These are phyloP conservation scores for Cottus gobio DNA, from an alignment of 2,113 vertebrate genomes.

Conservation along the genomic window DNA sequence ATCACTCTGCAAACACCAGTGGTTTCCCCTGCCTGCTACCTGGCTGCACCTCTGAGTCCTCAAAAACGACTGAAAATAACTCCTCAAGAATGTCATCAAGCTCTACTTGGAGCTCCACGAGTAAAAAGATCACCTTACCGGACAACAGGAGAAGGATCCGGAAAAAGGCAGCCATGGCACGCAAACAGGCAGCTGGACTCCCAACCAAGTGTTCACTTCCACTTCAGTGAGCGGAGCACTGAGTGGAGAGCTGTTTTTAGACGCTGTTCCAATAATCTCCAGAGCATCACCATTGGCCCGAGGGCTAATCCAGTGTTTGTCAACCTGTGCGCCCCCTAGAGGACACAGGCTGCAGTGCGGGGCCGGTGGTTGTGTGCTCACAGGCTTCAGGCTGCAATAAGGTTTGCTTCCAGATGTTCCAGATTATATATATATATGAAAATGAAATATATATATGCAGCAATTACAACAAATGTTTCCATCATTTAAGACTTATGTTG, in stretches of 20 bases:
- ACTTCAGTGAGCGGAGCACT: slow-evolving; percentile 25
- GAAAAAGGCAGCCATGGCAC: slow-evolving; percentile 69
- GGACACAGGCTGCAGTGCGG: slow-evolving; percentile 14
- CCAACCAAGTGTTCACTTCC: slow-evolving; percentile 38
- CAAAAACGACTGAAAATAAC: slow-evolving; percentile 11
- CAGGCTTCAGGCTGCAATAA: neutral
- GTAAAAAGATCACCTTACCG: slow-evolving; percentile 71
- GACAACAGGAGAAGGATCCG: slow-evolving; percentile 74
- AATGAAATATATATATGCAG: neutral
- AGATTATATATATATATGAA: too few relatives aligned
- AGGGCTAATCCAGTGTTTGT: slow-evolving; percentile 63
- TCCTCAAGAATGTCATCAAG: neutral
- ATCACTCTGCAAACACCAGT: neutral
- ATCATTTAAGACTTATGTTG: neutral
- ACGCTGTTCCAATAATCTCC: slow-evolving; percentile 69
- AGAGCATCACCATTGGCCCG: slow-evolving; percentile 67
- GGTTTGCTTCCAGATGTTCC: neutral
- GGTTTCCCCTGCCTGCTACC: neutral
- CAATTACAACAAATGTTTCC: neutral
- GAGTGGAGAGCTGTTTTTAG: slow-evolving; percentile 69
- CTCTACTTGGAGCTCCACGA: neutral
- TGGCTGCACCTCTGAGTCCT: neutral
- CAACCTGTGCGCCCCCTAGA: slow-evolving; percentile 47
- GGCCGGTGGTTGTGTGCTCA: neutral
- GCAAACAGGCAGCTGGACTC: slow-evolving; percentile 45